Base-by-base conservation (phyloP, 2,888 invertebrate species). In the Tyria jacobaeae region DNA sequence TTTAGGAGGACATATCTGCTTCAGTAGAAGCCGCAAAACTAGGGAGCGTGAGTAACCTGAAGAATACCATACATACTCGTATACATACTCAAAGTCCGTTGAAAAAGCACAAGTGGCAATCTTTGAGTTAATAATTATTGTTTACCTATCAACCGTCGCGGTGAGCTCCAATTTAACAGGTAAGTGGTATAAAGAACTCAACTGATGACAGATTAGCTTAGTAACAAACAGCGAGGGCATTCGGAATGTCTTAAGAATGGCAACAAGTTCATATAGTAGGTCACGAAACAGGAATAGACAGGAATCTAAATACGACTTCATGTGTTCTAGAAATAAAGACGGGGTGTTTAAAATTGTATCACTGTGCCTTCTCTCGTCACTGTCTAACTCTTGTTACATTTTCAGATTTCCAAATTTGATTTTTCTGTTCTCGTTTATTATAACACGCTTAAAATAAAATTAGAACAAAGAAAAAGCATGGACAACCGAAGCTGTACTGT, bases 291-390 rank as follows among this genome's bases (percentile, higher is more conserved):
- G 62, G 64, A 76, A 75, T 76, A 74, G 64, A 71, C 68, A 64
- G 71, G 60, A 63, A 65, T 76, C 64, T 74, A 74, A 74, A 75
- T 65, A 66, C 66, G 61, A 60, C 63, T 68, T 59, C 62, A 75
- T 66, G 75, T 76, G 76, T 63, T 68, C 77, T 76, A 71, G 66
- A 76, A 76, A 76, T 76, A 68, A 70, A 65, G 14, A 49, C 71
- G 60, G 54, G 49, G 62, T 41, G 74, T 76, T 64, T 73, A 70
- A 76, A 73, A 73, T 65, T 67, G 71, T 63, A 48, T 49, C 34
- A 66, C 47, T 41, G 60, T 41, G 37, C 37, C 44, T 52, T 37
- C 52, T 37, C 52, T 47, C 25, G 41, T 17, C 9, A 17, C 21
- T 21, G 44, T 44, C 21, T 17, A 39, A 35, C 27, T 34, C 51